Conservation (phyloP, 2,797 vertebrate species). For the Synaphobranchus kaupii region DNA sequence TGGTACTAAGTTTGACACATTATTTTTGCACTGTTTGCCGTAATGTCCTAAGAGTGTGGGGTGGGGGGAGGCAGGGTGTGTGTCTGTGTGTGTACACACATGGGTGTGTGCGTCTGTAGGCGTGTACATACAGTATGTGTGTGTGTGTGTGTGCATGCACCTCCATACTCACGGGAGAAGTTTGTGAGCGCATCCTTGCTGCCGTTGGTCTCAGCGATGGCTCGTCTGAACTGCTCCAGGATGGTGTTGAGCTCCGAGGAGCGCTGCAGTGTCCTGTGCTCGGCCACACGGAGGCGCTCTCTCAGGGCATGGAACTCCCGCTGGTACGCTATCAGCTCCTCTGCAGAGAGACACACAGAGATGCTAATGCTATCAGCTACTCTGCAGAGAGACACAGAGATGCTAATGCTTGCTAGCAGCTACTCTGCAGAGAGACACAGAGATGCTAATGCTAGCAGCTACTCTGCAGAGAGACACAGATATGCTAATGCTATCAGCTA, state of each 20-base stretch:
- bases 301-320: constrained; percentile 94
- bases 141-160: neutral
- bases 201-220: constrained; percentile 89
- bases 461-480: neutral
- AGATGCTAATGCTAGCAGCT: neutral
- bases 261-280: constrained; percentile 93
- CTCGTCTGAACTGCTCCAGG: constrained; percentile 90
- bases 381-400: constrained; percentile 65
- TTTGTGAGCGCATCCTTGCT: constrained; percentile 86
- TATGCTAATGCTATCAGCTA: neutral
- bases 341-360: constrained; percentile 58
- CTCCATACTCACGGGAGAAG: constrained; percentile 83
- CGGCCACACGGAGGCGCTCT: constrained; percentile 93
- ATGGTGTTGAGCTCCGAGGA: constrained; percentile 92
- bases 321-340: constrained; percentile 94
- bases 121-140: neutral
- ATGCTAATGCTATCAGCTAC: constrained; percentile 83
- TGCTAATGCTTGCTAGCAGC: neutral
- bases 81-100: neutral
- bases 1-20: too few species aligned
- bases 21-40: too few species aligned
- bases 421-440: neutral
- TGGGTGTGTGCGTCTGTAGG: neutral
- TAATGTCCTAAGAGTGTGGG: neutral
- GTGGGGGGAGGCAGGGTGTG: neutral